Evolutionary conservation across 2,888 invertebrate genomes (phyloP), one percentile per base, ranked within the genome.

Genomic region (Agrochola macilenta): DNA sequence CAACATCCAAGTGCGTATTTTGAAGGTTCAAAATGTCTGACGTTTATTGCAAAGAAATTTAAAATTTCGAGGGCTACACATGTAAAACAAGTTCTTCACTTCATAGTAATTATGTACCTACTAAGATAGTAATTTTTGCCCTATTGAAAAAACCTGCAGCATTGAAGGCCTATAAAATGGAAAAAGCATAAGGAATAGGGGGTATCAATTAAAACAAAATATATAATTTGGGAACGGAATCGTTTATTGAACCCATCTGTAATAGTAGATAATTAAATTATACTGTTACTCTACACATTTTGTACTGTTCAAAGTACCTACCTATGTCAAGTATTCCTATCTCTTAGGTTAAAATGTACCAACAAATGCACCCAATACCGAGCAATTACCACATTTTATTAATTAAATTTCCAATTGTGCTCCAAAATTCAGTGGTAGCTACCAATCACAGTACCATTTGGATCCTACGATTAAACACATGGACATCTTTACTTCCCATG

Each of bases 251-350:
- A 96, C 96, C 96, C 96, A 96, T 95, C 92, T 94, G 95, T 95
- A 94, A 95, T 95, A 95, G 93, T 94, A 95, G 93, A 94, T 94
- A 95, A 95, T 96, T 96, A 96, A 95, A 96, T 95, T 93, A 96
- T 96, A 96, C 91, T 93, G 94, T 94, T 94, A 96, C 89, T 94
- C 96, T 96, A 96, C 95, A 94, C 91, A 91, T 93, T 94, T 96
- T 96, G 96, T 96, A 96, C 96, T 95, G 95, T 91, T 95, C 94
- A 94, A 95, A 96, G 96, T 96, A 96, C 96, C 96, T 96, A 96
- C 96, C 94, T 96, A 95, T 93, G 89, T 92, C 93, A 92, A 93
- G 91, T 94, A 93, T 92, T 91, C 86, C 93, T 95, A 95, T 92
- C 89, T 93, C 94, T 94, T 95, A 95, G 91, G 93, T 94, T 90